phyloP scores from a whole-genome alignment of 1,140 invertebrate species.

The Adoxophyes honmai region DNA sequence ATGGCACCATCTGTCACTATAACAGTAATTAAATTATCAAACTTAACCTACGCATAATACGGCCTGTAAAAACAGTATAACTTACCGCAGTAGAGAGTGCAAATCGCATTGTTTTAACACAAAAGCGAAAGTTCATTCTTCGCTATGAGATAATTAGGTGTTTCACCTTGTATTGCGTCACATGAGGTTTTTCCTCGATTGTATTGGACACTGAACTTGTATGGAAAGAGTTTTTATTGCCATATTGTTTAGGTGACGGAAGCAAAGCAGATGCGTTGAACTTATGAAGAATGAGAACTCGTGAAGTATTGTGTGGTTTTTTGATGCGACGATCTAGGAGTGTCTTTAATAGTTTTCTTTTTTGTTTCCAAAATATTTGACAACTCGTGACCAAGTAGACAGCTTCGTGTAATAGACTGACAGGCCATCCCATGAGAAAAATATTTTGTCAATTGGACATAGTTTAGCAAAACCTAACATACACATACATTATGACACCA shows the following conservation, averaged over 20 bases:
- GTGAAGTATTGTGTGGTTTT: conserved; percentile 30
- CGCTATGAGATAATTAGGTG: conserved; percentile 68
- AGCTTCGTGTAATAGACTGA: too few relatives aligned
- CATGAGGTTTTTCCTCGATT: conserved; percentile 56
- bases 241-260: conserved; percentile 12
- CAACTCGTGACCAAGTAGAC: too few relatives aligned
- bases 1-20: too few relatives aligned
- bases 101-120: conserved; percentile 55
- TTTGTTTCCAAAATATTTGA: too few relatives aligned
- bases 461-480: too few relatives aligned
- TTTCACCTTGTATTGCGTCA: conserved; percentile 64
- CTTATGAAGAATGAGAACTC: not conserved
- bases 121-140: conserved; percentile 71
- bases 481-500: too few relatives aligned
- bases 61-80: conserved; percentile 43
- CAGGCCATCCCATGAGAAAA: too few relatives aligned
- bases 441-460: too few relatives aligned
- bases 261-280: not conserved
- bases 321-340: conserved; percentile 14
- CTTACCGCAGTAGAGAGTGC: conserved; percentile 52
- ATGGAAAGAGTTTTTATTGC: conserved; percentile 30
- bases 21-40: conserved; percentile 16
- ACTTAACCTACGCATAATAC: conserved; percentile 30
- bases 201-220: conserved; percentile 46
- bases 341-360: too few relatives aligned